A percentile compares a stretch with the other conserved stretches of the same genome.
phyloP scores from a whole-genome alignment of 2,888 invertebrate species.

The Agrotis ipsilon region DNA sequence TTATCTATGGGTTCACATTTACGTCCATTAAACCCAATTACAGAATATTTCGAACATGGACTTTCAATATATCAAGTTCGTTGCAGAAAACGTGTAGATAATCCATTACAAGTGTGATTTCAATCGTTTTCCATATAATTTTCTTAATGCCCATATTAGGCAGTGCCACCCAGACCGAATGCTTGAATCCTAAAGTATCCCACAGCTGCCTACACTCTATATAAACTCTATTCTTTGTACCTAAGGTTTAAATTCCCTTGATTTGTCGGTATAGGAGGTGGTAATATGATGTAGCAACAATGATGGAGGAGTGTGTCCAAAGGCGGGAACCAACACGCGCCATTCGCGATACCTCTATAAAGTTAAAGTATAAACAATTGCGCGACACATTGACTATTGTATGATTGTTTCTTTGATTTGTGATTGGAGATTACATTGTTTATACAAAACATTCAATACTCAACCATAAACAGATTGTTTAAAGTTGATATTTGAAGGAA shows the following conservation, averaged over 20 bases:
- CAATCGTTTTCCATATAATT: constrained; percentile 45
- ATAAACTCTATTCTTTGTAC: neutral
- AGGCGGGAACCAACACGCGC: constrained; percentile 77
- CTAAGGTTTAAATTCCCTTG: constrained; percentile 53
- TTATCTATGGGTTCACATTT: constrained; percentile 10
- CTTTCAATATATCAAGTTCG: constrained; percentile 15
- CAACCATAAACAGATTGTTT: neutral
- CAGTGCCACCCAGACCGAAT: constrained; percentile 40
- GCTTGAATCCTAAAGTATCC: constrained; percentile 35
- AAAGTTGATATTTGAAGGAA: constrained; percentile 15
- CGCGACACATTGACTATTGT: constrained; percentile 69
- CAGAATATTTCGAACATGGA: constrained; percentile 11
- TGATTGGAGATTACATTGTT: constrained; percentile 58
- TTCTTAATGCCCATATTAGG: constrained; percentile 46
- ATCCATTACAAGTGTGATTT: constrained; percentile 44
- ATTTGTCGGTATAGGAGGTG: constrained; percentile 1
- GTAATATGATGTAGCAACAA: constrained; percentile 73
- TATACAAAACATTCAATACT: neutral
- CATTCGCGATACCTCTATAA: constrained; percentile 54
- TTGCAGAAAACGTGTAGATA: constrained; percentile 41
- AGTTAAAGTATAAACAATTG: constrained; percentile 72
- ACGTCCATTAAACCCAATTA: constrained; percentile 21
- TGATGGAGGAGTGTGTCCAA: constrained; percentile 79
- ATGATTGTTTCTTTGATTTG: constrained; percentile 71
- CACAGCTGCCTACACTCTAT: neutral